Evolutionary conservation across 2,888 invertebrate species (phyloP), one percentile per base, ranked within the genome.

Genomic region (Junonia oenone): DNA sequence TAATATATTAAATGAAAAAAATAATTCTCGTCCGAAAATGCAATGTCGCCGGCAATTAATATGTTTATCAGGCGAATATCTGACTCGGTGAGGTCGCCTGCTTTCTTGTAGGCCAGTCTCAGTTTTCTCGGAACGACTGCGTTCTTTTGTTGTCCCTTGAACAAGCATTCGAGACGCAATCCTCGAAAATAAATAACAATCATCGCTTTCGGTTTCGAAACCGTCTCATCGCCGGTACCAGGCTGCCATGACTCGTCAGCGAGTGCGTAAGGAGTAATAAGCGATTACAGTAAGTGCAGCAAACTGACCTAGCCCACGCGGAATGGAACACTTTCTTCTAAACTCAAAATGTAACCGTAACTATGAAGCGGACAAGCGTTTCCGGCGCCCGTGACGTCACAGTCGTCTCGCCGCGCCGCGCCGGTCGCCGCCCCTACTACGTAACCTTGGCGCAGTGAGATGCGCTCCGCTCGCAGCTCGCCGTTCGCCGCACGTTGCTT

Each of bases 351-450:
- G 84, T 86, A 80, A 86, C 86, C 83, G 86, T 88, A 83, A 83
- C 86, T 89, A 88, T 85, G 82, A 85, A 69, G 79, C 85, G 84
- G 82, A 78, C 79, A 76, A 77, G 79, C 81, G 83, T 84, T 87
- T 89, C 89, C 88, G 88, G 86, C 88, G 89, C 86, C 88, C 78
- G 87, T 90, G 88, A 89, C 90, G 89, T 89, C 87, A 88, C 72
- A 62, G 66, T 71, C 74, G 83, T 80, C 85, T 78, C 81, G 81
- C 56, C 67, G 56, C 64, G 58, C 57, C 61, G 62, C 69, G 64
- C 79, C 83, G 84, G 81, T 80, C 83, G 84, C 81, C 81, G 86
- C 84, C 82, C 85, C 80, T 82, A 78, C 81, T 71, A 78, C 79
- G 81, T 77, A 83, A 82, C 83, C 83, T 84, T 84, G 84, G 78